Evolutionary conservation across 2,888 invertebrate species (phyloP).

Genomic region (Drosophila colorata): DNA sequence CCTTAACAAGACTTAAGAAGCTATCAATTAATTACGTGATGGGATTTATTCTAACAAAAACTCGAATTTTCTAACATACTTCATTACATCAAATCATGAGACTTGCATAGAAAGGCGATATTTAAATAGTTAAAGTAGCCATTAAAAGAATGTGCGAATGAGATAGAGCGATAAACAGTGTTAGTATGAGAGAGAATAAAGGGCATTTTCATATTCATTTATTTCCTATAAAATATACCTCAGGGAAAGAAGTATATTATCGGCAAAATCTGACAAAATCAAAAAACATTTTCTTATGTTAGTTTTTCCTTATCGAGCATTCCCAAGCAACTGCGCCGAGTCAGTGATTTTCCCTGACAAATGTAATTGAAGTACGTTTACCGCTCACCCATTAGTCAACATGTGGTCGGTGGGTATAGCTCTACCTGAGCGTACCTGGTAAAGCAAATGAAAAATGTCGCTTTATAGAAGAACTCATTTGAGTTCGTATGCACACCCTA

Average conservation of each 20-base stretch:
- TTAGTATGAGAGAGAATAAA: too few relatives aligned
- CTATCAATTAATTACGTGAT: too few relatives aligned
- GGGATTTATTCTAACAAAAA: background rate
- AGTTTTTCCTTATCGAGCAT: background rate
- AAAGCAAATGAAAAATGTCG: constrained; percentile 24
- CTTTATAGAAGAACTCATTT: constrained; percentile 22
- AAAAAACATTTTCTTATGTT: background rate
- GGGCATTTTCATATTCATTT: too few relatives aligned
- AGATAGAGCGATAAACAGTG: too few relatives aligned
- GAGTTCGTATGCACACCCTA: constrained; percentile 21
- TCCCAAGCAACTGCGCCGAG: constrained; percentile 16
- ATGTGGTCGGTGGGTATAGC: background rate
- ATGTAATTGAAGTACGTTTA: constrained; percentile 18
- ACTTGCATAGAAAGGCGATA: background rate
- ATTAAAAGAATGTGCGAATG: too few relatives aligned
- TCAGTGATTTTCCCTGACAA: constrained; percentile 30
- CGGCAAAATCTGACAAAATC: background rate
- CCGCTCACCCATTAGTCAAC: constrained; percentile 36
- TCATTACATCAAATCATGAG: background rate
- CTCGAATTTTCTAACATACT: too few relatives aligned
- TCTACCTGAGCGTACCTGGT: background rate
- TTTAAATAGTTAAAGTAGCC: too few relatives aligned
- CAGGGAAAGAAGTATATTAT: too few relatives aligned
- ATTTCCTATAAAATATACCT: too few relatives aligned
- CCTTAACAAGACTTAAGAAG: background rate